phyloP scores from a whole-genome alignment of 2,888 invertebrate species.

The Drosophila monieri region DNA sequence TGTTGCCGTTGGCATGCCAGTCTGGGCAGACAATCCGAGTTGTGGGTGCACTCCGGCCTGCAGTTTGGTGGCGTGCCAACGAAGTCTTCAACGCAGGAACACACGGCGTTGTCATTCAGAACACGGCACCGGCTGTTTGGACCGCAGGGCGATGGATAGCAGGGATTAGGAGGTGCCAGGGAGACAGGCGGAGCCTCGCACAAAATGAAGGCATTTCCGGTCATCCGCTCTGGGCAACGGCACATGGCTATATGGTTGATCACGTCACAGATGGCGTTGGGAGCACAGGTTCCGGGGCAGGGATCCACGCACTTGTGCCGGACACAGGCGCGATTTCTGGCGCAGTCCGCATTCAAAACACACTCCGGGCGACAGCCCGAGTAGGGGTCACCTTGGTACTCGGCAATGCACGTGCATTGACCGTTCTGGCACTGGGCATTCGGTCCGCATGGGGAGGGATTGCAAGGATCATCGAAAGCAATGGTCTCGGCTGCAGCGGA shows the following conservation, averaged over 20 bases:
- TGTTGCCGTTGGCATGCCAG: conserved; percentile 92
- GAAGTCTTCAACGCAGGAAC: conserved; percentile 90
- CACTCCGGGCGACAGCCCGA: conserved; percentile 92
- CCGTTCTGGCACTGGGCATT: conserved; percentile 89
- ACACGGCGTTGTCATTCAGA: conserved; percentile 86
- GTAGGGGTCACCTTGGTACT: conserved; percentile 90
- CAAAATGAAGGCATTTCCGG: conserved; percentile 89
- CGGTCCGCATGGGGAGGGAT: conserved; percentile 89
- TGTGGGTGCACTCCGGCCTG: conserved; percentile 91
- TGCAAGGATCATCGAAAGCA: conserved; percentile 85
- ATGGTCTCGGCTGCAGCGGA: conserved; percentile 52
- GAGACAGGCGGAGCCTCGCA: conserved; percentile 83
- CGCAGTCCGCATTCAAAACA: conserved; percentile 90
- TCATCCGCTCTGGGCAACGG: conserved; percentile 88
- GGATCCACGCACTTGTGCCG: conserved; percentile 91
- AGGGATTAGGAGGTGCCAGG: conserved; percentile 85
- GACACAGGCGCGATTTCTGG: conserved; percentile 88
- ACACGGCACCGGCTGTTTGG: conserved; percentile 89
- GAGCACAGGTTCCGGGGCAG: conserved; percentile 91
- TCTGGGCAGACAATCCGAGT: conserved; percentile 90
- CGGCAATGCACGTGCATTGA: conserved; percentile 88
- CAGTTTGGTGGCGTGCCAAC: conserved; percentile 91
- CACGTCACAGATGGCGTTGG: conserved; percentile 90
- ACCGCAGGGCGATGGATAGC: conserved; percentile 90
- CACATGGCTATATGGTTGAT: conserved; percentile 92